These are phyloP conservation scores for Holothuria scabra DNA, from an alignment of 53 echinoderm and acorn worm genomes.

Conservation along the genomic window DNA sequence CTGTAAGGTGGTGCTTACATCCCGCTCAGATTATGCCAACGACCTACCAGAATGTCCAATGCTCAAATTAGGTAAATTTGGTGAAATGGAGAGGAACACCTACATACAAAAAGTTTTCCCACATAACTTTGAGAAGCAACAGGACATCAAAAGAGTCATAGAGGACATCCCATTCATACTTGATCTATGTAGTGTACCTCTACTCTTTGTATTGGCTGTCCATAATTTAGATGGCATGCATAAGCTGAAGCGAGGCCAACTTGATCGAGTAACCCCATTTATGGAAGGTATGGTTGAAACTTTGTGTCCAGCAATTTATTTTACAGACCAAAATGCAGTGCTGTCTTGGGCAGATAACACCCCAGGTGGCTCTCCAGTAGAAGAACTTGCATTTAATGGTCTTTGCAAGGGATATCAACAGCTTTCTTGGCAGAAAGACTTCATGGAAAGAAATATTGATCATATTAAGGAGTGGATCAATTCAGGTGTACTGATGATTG, in stretches of 20 bases:
- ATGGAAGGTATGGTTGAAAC: neutral
- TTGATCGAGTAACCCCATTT: slow-evolving; percentile 2
- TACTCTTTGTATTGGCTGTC: neutral
- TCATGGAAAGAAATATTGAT: neutral
- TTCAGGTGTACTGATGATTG: slow-evolving; percentile 17
- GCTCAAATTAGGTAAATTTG: slow-evolving; percentile 11
- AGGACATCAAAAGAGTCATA: neutral
- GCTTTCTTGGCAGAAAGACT: slow-evolving; percentile 11
- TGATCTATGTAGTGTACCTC: slow-evolving; percentile 13
- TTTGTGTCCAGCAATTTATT: neutral
- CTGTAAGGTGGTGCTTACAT: neutral
- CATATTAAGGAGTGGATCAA: slow-evolving; percentile 20
- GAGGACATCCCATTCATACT: neutral
- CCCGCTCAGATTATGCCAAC: slow-evolving; percentile 6
- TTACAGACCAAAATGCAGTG: too few species aligned
- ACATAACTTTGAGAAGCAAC: neutral
- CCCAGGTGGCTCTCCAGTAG: neutral
- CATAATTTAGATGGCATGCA: neutral
- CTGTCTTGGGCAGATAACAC: too few species aligned
- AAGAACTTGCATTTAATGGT: slow-evolving; percentile 20
- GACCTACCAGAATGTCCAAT: neutral
- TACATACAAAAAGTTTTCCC: slow-evolving; percentile 2
- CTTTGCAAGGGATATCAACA: slow-evolving; percentile 9
- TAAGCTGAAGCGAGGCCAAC: neutral
- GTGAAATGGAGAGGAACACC: slow-evolving; percentile 1